Conservation (phyloP, 2,113 vertebrate species). For the Taurulus bubalis region DNA sequence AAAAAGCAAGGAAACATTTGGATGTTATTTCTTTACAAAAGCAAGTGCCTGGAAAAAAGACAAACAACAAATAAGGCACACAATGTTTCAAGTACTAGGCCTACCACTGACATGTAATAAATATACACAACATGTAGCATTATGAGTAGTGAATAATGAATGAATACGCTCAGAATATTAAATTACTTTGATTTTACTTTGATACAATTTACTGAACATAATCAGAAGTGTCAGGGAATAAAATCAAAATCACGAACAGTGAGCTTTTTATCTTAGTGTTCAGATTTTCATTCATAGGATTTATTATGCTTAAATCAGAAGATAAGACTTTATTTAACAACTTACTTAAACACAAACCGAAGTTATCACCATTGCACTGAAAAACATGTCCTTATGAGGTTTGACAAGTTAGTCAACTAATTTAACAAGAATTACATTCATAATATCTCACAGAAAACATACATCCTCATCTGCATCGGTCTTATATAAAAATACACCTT, state of each 20-base stretch:
- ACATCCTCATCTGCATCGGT: not conserved
- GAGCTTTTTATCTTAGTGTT: not conserved
- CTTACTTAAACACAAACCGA: not conserved
- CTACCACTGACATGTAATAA: constrained; percentile 24
- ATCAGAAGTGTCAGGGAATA: constrained; percentile 3
- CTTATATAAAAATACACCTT: constrained; percentile 38
- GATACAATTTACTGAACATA: not conserved
- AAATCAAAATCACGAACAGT: not conserved
- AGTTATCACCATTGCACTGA: constrained; percentile 39
- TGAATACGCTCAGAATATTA: not conserved
- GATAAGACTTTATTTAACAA: not conserved
- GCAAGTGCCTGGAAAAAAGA: constrained; percentile 4
- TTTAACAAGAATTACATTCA: constrained; percentile 47
- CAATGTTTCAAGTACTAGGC: constrained; percentile 38
- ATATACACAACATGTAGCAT: constrained; percentile 15
- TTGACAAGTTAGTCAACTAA: not conserved
- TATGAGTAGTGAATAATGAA: constrained; percentile 1
- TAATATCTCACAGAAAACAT: not conserved
- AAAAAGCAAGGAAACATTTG: not conserved
- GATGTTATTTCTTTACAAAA: constrained; percentile 32
- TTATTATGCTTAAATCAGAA: not conserved
- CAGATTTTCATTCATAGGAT: not conserved
- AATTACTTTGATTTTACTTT: not conserved
- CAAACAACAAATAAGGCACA: constrained; percentile 55
- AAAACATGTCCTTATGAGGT: constrained; percentile 9